Evolutionary conservation across 2,888 invertebrate species (phyloP).

Genomic region (Caenorhabditis becei): DNA sequence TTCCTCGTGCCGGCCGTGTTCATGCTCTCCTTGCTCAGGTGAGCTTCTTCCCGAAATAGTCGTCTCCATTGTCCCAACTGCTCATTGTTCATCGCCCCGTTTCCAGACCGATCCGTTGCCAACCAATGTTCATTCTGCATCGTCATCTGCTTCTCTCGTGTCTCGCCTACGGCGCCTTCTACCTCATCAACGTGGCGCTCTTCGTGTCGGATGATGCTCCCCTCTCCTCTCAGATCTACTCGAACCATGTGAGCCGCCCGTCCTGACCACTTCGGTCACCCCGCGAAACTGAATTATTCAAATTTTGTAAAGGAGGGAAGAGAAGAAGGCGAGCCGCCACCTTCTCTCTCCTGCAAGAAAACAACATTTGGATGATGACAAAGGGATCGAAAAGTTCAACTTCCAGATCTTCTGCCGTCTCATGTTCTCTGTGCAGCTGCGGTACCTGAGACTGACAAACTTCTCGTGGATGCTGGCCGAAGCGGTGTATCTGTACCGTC

Average conservation of each 20-base stretch:
- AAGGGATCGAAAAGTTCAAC: too few species aligned
- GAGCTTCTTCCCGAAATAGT: neutral
- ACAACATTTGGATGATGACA: too few species aligned
- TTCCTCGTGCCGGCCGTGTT: slow-evolving; percentile 77
- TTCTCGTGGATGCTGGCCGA: slow-evolving; percentile 84
- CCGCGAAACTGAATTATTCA: slow-evolving; percentile 14
- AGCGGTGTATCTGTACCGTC: slow-evolving; percentile 83
- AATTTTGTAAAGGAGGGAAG: slow-evolving; percentile 12
- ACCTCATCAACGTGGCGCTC: slow-evolving; percentile 75
- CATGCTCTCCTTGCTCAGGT: slow-evolving; percentile 67
- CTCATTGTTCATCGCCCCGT: neutral
- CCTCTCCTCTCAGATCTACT: slow-evolving; percentile 65
- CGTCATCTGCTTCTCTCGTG: slow-evolving; percentile 78
- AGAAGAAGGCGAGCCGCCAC: neutral
- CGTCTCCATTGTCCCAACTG: slow-evolving; percentile 3
- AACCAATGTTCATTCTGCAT: slow-evolving; percentile 78
- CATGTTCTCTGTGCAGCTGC: slow-evolving; percentile 76
- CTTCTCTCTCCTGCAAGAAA: neutral
- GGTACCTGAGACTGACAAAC: slow-evolving; percentile 83
- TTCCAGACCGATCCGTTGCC: slow-evolving; percentile 73
- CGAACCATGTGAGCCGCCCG: slow-evolving; percentile 72
- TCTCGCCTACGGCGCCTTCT: slow-evolving; percentile 72
- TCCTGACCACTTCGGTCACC: slow-evolving; percentile 2
- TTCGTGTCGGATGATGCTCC: slow-evolving; percentile 73
- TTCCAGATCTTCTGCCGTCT: slow-evolving; percentile 76